Evolutionary conservation across 2,797 vertebrate species (phyloP).

Genomic region (Manis crassicaudata): DNA sequence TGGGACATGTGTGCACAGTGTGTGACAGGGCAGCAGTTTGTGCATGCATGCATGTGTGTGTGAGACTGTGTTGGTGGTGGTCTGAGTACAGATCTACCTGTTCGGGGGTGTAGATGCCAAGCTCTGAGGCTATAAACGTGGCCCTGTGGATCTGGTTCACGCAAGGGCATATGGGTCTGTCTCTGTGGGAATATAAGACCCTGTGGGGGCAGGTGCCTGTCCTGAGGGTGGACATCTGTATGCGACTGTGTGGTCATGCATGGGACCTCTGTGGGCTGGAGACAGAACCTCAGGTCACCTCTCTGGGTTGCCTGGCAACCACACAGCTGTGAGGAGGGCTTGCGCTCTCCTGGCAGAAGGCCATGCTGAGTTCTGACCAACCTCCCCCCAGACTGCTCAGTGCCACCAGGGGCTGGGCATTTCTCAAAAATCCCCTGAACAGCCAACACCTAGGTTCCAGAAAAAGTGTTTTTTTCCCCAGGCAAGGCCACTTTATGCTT

Average conservation of each 20-base stretch:
- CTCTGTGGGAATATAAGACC: not conserved
- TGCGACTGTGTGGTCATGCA: fast-evolving
- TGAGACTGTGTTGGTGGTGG: not conserved
- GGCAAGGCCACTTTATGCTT: not conserved
- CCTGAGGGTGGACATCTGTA: not conserved
- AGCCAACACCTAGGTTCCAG: not conserved
- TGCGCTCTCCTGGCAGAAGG: not conserved
- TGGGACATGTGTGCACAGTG: not conserved
- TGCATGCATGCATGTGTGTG: fast-evolving
- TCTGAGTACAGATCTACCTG: no score
- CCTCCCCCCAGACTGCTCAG: not conserved
- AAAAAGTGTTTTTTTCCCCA: not conserved
- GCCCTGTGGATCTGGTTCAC: not conserved
- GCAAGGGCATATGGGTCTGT: not conserved
- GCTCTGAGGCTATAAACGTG: not conserved
- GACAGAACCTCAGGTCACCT: not conserved
- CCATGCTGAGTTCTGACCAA: not conserved
- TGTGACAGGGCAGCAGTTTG: not conserved
- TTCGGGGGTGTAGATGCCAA: fast-evolving
- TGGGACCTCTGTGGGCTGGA: not conserved
- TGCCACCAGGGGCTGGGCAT: not conserved
- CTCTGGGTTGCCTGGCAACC: not conserved
- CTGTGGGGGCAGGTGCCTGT: not conserved
- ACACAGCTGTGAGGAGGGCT: not conserved
- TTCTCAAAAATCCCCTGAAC: not conserved